These are phyloP conservation scores for Platyscapa corneri DNA, from an alignment of 1,140 invertebrate genomes.

Conservation along the genomic window DNA sequence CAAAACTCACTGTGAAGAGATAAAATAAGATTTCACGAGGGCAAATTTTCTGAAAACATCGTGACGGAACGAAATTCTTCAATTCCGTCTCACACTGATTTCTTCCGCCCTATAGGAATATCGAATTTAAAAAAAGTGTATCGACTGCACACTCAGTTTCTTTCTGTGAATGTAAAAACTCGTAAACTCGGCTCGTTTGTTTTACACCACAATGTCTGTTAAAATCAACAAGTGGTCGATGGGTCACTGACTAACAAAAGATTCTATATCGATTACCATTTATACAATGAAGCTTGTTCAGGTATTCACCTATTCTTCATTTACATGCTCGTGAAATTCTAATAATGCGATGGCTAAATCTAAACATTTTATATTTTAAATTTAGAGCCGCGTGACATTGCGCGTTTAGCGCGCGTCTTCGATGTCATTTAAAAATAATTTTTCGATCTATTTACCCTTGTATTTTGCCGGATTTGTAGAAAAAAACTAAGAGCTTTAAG, in stretches of 20 bases:
- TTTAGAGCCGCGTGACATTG: not conserved
- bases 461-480: not conserved
- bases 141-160: conserved; percentile 4
- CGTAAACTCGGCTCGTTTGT: not conserved
- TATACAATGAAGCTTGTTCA: not conserved
- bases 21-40: conserved; percentile 47
- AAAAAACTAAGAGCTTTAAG: not conserved
- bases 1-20: conserved; percentile 39
- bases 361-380: not conserved
- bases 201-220: not conserved
- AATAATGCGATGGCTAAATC: not conserved
- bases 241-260: not conserved
- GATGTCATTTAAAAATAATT: not conserved
- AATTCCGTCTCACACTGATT: not conserved
- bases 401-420: not conserved
- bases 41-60: conserved; percentile 55
- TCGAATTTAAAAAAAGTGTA: conserved; percentile 12
- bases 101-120: not conserved
- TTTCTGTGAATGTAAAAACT: not conserved
- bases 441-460: not conserved
- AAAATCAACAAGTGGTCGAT: conserved; percentile 1
- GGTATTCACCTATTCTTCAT: not conserved
- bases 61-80: conserved; percentile 33
- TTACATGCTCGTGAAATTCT: not conserved
- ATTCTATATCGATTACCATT: not conserved